Conservation (phyloP, 2,797 vertebrate species). For the Sebastes trivittatus region DNA sequence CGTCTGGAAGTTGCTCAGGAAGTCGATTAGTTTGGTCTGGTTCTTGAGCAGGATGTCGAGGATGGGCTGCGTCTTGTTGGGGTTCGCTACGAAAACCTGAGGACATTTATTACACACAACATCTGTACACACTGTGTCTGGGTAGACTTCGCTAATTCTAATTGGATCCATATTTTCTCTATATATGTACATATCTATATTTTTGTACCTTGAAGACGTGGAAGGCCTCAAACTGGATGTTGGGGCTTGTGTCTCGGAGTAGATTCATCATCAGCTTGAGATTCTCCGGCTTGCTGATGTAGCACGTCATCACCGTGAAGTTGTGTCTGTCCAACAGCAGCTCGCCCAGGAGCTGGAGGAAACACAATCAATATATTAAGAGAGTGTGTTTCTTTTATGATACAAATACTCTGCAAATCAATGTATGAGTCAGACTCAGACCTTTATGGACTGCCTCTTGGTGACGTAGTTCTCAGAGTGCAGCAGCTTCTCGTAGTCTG, state of each 20-base stretch:
- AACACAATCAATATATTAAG: neutral
- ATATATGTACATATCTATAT: too few species aligned
- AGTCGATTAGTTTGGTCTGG: conserved; percentile 96
- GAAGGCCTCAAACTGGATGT: conserved; percentile 98
- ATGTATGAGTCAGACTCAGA: conserved; percentile 48
- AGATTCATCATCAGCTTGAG: conserved; percentile 98
- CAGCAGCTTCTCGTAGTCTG: conserved; percentile 95
- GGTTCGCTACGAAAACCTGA: conserved; percentile 97
- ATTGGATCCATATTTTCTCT: too few species aligned
- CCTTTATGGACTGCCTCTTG: conserved; percentile 97
- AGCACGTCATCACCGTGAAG: conserved; percentile 95
- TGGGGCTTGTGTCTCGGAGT: conserved; percentile 93
- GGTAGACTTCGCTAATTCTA: too few species aligned
- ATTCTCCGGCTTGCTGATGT: conserved; percentile 97
- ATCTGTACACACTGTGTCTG: too few species aligned
- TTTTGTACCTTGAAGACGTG: conserved; percentile 96
- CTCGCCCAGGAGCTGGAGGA: conserved; percentile 89
- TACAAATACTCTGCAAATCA: neutral
- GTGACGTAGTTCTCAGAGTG: conserved; percentile 98
- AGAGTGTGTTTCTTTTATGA: too few species aligned
- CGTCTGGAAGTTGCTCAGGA: conserved; percentile 96
- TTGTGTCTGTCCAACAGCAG: conserved; percentile 94
- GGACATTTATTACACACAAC: neutral
- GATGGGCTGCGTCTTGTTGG: conserved; percentile 96
- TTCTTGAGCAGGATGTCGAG: conserved; percentile 97